Conservation (phyloP, 2,888 invertebrate genomes). For the Chrysotoxum bicinctum region DNA sequence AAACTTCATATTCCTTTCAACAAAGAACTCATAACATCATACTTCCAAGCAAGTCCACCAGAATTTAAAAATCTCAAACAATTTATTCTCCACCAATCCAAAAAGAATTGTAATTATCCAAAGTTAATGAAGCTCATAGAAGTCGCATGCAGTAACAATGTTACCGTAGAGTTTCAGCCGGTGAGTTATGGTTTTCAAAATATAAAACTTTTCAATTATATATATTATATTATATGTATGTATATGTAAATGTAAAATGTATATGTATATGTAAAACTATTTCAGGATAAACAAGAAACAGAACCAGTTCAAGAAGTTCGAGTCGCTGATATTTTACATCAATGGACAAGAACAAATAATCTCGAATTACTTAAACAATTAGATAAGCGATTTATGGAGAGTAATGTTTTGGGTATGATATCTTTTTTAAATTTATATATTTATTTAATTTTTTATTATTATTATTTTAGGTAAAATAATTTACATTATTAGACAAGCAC, state of each 20-base stretch:
- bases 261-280: neutral
- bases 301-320: constrained; percentile 78
- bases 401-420: constrained; percentile 79
- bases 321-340: constrained; percentile 78
- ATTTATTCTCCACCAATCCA: constrained; percentile 79
- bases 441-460: neutral
- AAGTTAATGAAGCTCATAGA: constrained; percentile 79
- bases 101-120: constrained; percentile 79
- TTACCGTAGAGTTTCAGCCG: constrained; percentile 78
- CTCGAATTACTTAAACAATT: constrained; percentile 77
- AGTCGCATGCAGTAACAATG: constrained; percentile 77
- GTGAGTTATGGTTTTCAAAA: constrained; percentile 73
- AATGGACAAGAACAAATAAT: constrained; percentile 79
- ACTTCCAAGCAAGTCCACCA: constrained; percentile 74
- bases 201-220: neutral
- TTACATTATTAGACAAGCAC: constrained; percentile 80
- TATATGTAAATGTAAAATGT: no score
- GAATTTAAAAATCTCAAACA: constrained; percentile 77
- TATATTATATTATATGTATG: no score
- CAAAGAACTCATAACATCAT: constrained; percentile 76
- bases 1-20: constrained; percentile 79
- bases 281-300: constrained; percentile 74
- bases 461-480: constrained; percentile 79
- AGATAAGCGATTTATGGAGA: constrained; percentile 78
- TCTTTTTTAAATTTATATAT: constrained; percentile 11